Conservation (phyloP, 2,797 vertebrate genomes). For the Pipistrellus kuhlii region DNA sequence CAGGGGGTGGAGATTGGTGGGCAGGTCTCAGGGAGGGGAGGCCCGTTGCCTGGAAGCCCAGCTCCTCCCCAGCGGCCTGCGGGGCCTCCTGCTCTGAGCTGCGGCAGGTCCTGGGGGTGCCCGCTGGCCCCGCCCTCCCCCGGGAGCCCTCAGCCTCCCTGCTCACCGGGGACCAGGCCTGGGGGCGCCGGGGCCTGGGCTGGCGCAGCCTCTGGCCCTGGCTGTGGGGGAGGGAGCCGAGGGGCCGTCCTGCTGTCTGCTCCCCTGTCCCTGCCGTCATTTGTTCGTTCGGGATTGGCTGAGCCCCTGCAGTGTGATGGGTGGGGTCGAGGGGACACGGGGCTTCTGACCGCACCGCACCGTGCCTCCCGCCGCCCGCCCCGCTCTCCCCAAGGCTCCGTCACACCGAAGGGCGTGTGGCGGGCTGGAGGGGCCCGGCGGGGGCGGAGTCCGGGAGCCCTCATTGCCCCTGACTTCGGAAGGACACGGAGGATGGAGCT, state of each 20-base stretch:
- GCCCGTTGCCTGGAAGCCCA: constrained; percentile 30
- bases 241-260: rapidly evolving
- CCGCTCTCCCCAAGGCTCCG: rapidly evolving
- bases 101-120: background rate
- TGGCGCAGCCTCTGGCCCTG: background rate
- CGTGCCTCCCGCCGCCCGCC: too few species aligned
- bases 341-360: too few species aligned
- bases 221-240: rapidly evolving
- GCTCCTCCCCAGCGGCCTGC: background rate
- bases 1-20: background rate
- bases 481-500: rapidly evolving
- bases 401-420: background rate
- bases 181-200: too few species aligned
- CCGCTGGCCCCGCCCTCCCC: background rate
- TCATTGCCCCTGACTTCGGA: background rate
- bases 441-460: too few species aligned
- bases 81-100: background rate
- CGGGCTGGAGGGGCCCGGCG: too few species aligned
- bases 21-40: background rate
- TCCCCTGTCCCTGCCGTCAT: background rate
- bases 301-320: background rate
- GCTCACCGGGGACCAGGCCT: too few species aligned
- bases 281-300: background rate
- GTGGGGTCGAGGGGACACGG: too few species aligned
- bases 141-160: rapidly evolving